These are phyloP conservation scores for Myotis pilosus DNA, from an alignment of 2,797 vertebrate genomes.

Conservation along the genomic window DNA sequence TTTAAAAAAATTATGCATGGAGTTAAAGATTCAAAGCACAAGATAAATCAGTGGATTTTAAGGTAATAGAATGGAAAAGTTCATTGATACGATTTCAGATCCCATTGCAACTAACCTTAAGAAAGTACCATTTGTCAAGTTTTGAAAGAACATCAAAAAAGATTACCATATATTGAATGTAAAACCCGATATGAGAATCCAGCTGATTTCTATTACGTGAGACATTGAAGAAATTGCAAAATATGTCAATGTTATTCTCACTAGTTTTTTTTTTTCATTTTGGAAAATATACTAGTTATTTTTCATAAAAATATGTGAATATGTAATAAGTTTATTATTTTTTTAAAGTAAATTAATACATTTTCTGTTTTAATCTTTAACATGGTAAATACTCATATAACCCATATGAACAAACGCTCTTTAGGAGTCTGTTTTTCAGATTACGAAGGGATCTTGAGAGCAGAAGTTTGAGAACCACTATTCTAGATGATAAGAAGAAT, in stretches of 20 bases:
- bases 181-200: not conserved
- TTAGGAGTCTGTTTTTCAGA: constrained; percentile 10
- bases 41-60: not conserved
- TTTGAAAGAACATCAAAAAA: not conserved
- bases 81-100: not conserved
- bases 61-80: not conserved
- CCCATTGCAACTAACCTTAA: not conserved
- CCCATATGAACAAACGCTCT: constrained; percentile 11
- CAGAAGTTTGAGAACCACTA: constrained; percentile 37
- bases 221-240: constrained; percentile 16
- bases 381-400: not conserved
- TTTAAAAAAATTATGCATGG: not conserved
- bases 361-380: constrained; percentile 35
- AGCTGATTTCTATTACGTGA: constrained; percentile 12
- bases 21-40: not conserved
- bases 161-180: not conserved
- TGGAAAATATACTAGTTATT: constrained; percentile 26
- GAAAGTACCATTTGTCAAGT: not conserved
- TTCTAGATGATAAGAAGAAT: constrained; percentile 3
- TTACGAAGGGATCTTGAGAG: constrained; percentile 16
- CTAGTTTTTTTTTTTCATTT: not conserved
- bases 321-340: not conserved
- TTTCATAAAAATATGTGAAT: constrained; percentile 35
- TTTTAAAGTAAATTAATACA: constrained; percentile 44
- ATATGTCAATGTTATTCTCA: not conserved